Conservation (phyloP, 2,888 invertebrate genomes). For the Thumatha senex region DNA sequence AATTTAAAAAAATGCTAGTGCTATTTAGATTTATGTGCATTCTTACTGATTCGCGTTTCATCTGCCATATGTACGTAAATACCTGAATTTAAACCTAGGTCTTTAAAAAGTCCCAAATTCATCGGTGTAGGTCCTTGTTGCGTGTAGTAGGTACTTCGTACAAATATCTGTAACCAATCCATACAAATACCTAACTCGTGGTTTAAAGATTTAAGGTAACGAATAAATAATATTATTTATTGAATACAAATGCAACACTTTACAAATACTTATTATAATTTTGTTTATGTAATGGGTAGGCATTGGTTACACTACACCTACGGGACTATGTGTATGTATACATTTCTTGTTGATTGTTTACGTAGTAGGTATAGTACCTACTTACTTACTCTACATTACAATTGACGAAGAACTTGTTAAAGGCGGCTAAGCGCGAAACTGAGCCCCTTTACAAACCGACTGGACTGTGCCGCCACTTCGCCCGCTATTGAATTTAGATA, state of each 20-base stretch:
- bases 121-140: no score
- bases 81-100: no score
- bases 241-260: constrained; percentile 1
- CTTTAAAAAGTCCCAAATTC: no score
- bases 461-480: constrained; percentile 37
- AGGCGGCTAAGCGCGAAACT: constrained; percentile 23
- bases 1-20: no score
- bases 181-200: no score
- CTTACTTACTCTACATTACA: constrained; percentile 21
- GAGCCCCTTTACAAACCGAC: constrained; percentile 53
- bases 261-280: constrained; percentile 18
- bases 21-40: no score
- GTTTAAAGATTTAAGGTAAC: no score
- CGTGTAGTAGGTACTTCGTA: no score
- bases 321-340: constrained; percentile 37
- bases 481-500: constrained; percentile 57
- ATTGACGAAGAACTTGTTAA: constrained; percentile 52
- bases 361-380: constrained; percentile 30
- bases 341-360: constrained; percentile 52
- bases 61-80: no score
- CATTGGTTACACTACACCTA: constrained; percentile 26
- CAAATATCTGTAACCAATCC: no score
- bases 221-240: no score
- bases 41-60: no score
- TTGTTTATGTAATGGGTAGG: constrained; percentile 24